A percentile compares a stretch with the other conserved stretches of the same genome.
phyloP scores from a whole-genome alignment of 2,797 vertebrate species.

The Clamator glandarius region DNA sequence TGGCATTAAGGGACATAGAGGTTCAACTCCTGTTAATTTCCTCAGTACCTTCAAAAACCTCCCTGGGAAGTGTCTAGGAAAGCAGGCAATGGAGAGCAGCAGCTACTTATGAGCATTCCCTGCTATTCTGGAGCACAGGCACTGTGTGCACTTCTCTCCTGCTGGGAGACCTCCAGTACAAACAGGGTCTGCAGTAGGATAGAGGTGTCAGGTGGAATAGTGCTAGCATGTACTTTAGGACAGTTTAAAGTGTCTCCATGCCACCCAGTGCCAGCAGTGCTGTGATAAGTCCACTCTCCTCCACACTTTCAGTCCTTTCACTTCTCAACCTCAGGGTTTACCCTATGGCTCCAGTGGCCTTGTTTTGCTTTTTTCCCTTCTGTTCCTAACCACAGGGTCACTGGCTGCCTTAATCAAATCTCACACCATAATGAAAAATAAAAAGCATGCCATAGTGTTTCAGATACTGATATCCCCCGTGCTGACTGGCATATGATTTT shows the following conservation, averaged over 20 bases:
- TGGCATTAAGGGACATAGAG: neutral
- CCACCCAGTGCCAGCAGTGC: neutral
- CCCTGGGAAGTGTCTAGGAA: neutral
- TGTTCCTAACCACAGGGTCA: neutral
- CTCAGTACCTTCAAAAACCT: neutral
- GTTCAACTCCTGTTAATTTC: neutral
- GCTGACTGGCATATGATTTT: conserved; percentile 26
- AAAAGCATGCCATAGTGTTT: conserved; percentile 24
- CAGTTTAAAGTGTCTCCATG: neutral
- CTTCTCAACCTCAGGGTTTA: neutral
- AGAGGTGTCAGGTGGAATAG: conserved; percentile 3
- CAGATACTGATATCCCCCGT: neutral
- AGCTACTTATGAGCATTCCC: neutral
- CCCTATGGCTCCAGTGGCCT: neutral
- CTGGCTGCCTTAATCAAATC: conserved; percentile 36
- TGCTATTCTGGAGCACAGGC: neutral
- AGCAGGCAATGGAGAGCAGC: neutral
- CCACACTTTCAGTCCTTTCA: conserved; percentile 9
- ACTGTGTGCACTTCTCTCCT: neutral
- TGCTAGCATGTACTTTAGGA: neutral
- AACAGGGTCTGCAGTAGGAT: neutral
- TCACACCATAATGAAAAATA: conserved; percentile 13
- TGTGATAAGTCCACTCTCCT: conserved; percentile 20
- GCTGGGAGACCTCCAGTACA: neutral
- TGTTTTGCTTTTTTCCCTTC: neutral